Percentiles rank a stretch among this genome's conserved stretches.
Evolutionary conservation across 2,113 vertebrate species (phyloP).

Genomic region (Dendropsophus ebraccatus): DNA sequence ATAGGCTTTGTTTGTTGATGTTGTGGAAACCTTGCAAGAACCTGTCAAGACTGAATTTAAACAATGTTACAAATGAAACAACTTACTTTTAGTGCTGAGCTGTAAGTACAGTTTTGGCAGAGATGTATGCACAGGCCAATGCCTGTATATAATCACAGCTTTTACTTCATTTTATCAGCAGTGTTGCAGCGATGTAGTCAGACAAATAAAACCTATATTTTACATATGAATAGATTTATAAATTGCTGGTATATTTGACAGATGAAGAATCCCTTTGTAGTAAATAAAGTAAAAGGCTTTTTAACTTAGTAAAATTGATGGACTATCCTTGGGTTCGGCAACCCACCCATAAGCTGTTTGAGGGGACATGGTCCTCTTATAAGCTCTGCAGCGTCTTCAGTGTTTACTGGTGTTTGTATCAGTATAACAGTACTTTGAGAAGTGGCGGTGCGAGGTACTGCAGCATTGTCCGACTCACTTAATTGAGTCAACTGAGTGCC

Average conservation of each 20-base stretch:
- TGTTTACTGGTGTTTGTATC: too few species aligned
- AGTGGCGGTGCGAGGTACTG: too few species aligned
- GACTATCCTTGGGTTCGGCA: too few species aligned
- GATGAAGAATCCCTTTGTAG: too few species aligned
- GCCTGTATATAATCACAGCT: not conserved
- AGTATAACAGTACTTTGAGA: too few species aligned
- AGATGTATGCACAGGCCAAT: not conserved
- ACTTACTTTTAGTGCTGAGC: constrained; percentile 27
- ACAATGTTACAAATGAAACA: constrained; percentile 41
- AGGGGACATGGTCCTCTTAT: too few species aligned
- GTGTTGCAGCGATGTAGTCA: not conserved
- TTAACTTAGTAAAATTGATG: too few species aligned
- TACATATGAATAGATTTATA: not conserved
- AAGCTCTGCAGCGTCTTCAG: too few species aligned
- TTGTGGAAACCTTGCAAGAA: constrained; percentile 50
- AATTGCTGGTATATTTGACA: not conserved
- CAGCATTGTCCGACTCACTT: too few species aligned
- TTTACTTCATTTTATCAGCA: not conserved
- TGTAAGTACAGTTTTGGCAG: constrained; percentile 39
- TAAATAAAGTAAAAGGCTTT: too few species aligned
- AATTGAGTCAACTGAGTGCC: too few species aligned
- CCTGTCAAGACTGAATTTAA: constrained; percentile 42
- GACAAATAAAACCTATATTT: not conserved
- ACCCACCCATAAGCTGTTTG: too few species aligned
- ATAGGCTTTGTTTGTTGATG: constrained; percentile 50